Conservation (phyloP, 2,888 invertebrate genomes). For the Nomada goodeniana region DNA sequence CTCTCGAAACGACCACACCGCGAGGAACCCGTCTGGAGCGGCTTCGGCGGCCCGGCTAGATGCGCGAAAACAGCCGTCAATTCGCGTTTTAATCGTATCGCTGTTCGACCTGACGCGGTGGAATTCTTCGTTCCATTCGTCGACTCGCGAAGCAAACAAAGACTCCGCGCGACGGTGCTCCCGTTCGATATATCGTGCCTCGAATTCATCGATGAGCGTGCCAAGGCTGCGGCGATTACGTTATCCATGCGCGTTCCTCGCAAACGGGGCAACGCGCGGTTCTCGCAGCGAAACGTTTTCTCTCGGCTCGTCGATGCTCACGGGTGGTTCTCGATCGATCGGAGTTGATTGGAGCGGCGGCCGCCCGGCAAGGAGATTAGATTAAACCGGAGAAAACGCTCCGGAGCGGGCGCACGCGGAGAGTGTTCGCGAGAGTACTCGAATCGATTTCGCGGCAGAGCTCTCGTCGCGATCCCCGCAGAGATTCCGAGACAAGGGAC, state of each 20-base stretch:
- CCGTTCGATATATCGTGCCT: neutral
- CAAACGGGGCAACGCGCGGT: conserved; percentile 1
- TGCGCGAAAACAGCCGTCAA: too few relatives aligned
- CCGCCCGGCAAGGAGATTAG: too few relatives aligned
- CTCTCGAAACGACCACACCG: conserved; percentile 16
- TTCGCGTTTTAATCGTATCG: too few relatives aligned
- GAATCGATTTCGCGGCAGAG: conserved; percentile 12
- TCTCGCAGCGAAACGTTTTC: neutral
- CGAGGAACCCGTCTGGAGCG: conserved; percentile 14
- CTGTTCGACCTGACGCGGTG: too few relatives aligned
- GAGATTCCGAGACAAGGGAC: conserved; percentile 30
- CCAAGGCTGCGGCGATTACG: conserved; percentile 21
- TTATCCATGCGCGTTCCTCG: conserved; percentile 6
- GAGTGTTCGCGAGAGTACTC: neutral
- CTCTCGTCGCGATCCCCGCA: conserved; percentile 23
- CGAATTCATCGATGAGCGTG: conserved; percentile 32
- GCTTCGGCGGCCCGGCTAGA: neutral
- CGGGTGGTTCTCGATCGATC: too few relatives aligned
- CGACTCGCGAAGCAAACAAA: neutral
- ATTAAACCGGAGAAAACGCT: too few relatives aligned
- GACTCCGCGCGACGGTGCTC: neutral
- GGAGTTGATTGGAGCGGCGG: too few relatives aligned
- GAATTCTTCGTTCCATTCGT: too few relatives aligned
- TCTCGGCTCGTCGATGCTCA: neutral
- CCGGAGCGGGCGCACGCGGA: too few relatives aligned